Conservation (phyloP, 2,888 invertebrate genomes). For the Drosophila meridiana region DNA sequence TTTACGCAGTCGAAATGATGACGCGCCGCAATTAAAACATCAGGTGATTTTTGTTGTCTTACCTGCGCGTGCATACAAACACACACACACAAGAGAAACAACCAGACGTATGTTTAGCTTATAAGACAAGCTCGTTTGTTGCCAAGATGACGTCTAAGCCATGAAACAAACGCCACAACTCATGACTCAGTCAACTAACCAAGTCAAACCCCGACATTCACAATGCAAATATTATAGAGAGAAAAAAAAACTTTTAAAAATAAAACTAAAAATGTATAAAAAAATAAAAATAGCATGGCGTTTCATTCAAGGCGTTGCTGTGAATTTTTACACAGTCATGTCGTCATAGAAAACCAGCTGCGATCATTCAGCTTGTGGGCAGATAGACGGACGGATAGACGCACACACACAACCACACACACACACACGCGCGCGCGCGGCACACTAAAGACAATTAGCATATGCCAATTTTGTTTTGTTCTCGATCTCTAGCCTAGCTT, state of each 20-base stretch:
- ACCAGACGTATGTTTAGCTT: slow-evolving; percentile 9
- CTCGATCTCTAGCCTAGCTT: slow-evolving; percentile 43
- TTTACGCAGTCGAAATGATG: slow-evolving; percentile 66
- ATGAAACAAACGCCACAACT: slow-evolving; percentile 13
- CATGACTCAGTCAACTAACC: slow-evolving; percentile 52
- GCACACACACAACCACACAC: not conserved
- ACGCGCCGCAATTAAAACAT: slow-evolving; percentile 78
- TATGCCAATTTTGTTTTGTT: slow-evolving; percentile 68
- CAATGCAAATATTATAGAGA: slow-evolving; percentile 33
- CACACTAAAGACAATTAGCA: slow-evolving; percentile 64
- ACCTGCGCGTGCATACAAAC: slow-evolving; percentile 49
- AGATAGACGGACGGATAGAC: slow-evolving; percentile 20
- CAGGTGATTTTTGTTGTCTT: slow-evolving; percentile 71
- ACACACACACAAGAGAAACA: slow-evolving; percentile 10
- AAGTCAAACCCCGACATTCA: slow-evolving; percentile 43
- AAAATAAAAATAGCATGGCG: slow-evolving; percentile 17
- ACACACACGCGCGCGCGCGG: slow-evolving; percentile 3
- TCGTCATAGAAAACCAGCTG: slow-evolving; percentile 56
- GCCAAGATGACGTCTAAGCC: slow-evolving; percentile 68
- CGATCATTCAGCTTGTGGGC: slow-evolving; percentile 41
- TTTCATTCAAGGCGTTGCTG: slow-evolving; percentile 58
- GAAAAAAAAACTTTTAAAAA: slow-evolving; percentile 3
- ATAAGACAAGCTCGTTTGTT: slow-evolving; percentile 37
- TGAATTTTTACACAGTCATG: slow-evolving; percentile 50
- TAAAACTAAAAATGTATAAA: slow-evolving; percentile 11